Evolutionary conservation across 2,797 vertebrate species (phyloP).

Genomic region (Amniataba percoides): DNA sequence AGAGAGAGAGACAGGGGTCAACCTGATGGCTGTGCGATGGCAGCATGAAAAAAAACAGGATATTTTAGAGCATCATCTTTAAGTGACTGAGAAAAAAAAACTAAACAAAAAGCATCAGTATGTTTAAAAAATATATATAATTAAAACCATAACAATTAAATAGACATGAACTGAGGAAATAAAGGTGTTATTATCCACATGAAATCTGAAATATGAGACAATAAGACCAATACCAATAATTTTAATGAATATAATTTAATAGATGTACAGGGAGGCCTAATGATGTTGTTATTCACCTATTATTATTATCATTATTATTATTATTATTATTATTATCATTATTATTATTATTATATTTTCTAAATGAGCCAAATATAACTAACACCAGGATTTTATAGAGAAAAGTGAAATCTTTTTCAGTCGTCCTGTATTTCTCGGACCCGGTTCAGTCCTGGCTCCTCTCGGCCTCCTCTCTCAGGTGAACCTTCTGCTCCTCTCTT

Average conservation of each 20-base stretch:
- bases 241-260: neutral
- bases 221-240: neutral
- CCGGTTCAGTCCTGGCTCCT: constrained; percentile 1
- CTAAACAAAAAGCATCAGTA: neutral
- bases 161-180: neutral
- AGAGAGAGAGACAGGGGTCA: constrained; percentile 27
- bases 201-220: neutral
- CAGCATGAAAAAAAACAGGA: neutral
- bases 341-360: too few species aligned
- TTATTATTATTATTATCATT: too few species aligned
- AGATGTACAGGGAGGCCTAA: neutral
- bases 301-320: too few species aligned
- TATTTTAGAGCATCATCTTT: neutral
- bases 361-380: neutral
- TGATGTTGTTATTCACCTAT: too few species aligned
- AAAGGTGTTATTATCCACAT: neutral
- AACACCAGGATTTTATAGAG: neutral
- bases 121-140: neutral
- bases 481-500: constrained; percentile 75
- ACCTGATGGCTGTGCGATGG: neutral
- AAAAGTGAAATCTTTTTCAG: constrained; percentile 35
- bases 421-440: constrained; percentile 6
- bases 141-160: neutral
- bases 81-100: neutral
- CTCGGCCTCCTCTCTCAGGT: constrained; percentile 27